Percentiles rank a stretch among this genome's conserved stretches.
phyloP scores from a whole-genome alignment of 2,113 vertebrate species.

The Tragelaphus strepsiceros region DNA sequence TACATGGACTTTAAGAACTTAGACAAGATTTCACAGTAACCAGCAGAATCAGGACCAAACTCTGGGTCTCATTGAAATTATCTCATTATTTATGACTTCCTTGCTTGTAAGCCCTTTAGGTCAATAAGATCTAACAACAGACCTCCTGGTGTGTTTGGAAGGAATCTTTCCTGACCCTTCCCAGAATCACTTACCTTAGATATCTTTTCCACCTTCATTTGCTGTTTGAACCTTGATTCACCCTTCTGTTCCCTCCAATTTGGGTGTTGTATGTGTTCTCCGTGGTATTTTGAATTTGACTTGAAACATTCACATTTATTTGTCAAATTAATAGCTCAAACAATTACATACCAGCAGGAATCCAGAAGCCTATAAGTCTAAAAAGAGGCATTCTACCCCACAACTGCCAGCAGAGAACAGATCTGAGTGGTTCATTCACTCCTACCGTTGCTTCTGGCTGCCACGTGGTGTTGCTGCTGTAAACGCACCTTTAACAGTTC shows the following conservation, averaged over 20 bases:
- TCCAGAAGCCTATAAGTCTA: neutral
- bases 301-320: neutral
- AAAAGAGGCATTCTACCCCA: neutral
- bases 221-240: neutral
- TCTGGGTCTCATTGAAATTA: conserved; percentile 3
- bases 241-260: neutral
- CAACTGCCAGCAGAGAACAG: neutral
- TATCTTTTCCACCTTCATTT: neutral
- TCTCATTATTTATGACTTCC: neutral
- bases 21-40: neutral
- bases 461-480: neutral
- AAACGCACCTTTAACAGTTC: neutral
- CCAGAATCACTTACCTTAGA: neutral
- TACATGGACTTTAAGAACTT: neutral
- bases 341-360: neutral
- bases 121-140: neutral
- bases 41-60: neutral
- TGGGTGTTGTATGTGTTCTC: neutral
- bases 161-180: neutral
- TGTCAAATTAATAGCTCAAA: neutral
- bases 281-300: neutral
- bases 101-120: neutral
- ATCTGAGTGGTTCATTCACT: neutral
- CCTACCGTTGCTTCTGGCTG: neutral
- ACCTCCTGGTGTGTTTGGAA: neutral